A percentile compares a stretch with the other conserved stretches of the same genome.
These are phyloP conservation scores for Heliconius aoede DNA, from an alignment of 2,888 invertebrate genomes.

Conservation along the genomic window DNA sequence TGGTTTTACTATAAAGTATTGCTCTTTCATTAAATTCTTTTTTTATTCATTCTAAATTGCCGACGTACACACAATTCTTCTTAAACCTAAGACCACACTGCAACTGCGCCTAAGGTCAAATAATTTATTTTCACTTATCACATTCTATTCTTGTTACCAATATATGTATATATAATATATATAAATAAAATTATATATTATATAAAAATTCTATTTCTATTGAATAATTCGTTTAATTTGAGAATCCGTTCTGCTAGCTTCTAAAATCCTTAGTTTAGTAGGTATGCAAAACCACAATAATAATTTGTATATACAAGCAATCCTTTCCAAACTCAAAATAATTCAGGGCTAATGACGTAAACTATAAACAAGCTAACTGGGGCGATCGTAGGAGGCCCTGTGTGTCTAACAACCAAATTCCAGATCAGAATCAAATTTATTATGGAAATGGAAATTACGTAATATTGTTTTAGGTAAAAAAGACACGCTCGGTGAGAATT, in stretches of 20 bases:
- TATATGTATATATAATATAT: background rate
- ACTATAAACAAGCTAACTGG: slow-evolving; percentile 64
- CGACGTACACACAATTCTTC: no score
- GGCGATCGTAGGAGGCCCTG: slow-evolving; percentile 62
- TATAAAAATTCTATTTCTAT: no score
- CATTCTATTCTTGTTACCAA: no score
- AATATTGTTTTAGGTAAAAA: slow-evolving; percentile 17
- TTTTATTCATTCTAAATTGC: no score
- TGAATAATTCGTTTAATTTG: no score
- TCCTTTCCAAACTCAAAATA: slow-evolving; percentile 52
- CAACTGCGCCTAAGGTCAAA: background rate
- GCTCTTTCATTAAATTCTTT: no score
- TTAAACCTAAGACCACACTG: no score
- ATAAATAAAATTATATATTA: background rate
- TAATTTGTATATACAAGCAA: slow-evolving; percentile 9
- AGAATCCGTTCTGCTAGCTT: background rate
- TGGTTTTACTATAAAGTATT: no score
- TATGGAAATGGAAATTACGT: slow-evolving; percentile 40
- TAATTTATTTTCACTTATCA: background rate
- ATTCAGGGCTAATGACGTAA: slow-evolving; percentile 64
- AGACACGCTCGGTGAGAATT: no score
- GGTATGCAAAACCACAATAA: background rate
- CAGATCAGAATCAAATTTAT: slow-evolving; percentile 49
- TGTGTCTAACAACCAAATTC: slow-evolving; percentile 58
- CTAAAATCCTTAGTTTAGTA: background rate